Evolutionary conservation across 1,140 invertebrate genomes (phyloP).

Genomic region (Eriosoma lanigerum): DNA sequence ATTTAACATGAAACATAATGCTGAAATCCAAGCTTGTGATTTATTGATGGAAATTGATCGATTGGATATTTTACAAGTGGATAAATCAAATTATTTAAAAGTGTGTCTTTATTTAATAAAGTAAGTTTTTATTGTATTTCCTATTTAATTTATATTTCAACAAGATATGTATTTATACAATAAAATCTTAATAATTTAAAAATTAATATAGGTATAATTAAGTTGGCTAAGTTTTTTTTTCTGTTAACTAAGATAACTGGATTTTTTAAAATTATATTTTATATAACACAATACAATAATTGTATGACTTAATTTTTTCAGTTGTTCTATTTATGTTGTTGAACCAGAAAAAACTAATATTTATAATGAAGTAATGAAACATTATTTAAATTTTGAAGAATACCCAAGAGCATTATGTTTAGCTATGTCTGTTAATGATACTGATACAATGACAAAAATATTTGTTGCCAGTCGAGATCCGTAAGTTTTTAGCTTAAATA

Average conservation of each 20-base stretch:
- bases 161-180: too few species aligned
- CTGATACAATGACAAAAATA: slow-evolving; percentile 80
- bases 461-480: slow-evolving; percentile 83
- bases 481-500: slow-evolving; percentile 66
- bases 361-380: slow-evolving; percentile 79
- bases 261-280: too few species aligned
- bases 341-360: slow-evolving; percentile 94
- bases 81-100: slow-evolving; percentile 86
- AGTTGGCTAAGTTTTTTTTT: too few species aligned
- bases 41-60: slow-evolving; percentile 97
- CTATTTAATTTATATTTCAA: too few species aligned
- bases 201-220: too few species aligned
- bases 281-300: too few species aligned
- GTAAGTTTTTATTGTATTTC: too few species aligned
- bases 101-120: slow-evolving; percentile 94
- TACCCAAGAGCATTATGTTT: slow-evolving; percentile 90
- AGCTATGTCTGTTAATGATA: slow-evolving; percentile 93
- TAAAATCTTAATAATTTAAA: too few species aligned
- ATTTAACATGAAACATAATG: slow-evolving; percentile 98
- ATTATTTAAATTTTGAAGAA: slow-evolving; percentile 91
- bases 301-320: slow-evolving; percentile 60
- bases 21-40: slow-evolving; percentile 99
- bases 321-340: slow-evolving; percentile 96
- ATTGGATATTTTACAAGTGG: slow-evolving; percentile 87
- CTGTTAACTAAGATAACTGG: too few species aligned